These are phyloP conservation scores for Drosophila lini DNA, from an alignment of 1,140 invertebrate species.

Conservation along the genomic window DNA sequence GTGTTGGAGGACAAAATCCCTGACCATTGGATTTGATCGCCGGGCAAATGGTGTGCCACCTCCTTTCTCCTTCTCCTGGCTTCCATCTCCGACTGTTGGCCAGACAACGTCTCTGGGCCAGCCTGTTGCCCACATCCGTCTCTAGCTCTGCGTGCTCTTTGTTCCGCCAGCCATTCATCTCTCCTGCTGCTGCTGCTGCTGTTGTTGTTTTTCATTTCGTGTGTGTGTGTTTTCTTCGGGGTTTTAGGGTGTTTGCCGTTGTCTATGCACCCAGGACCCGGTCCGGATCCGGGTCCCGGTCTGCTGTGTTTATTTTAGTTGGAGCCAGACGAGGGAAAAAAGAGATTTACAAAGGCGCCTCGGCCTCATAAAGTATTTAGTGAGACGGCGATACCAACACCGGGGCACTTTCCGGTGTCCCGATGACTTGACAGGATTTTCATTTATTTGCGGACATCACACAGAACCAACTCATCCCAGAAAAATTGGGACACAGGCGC, in stretches of 20 bases:
- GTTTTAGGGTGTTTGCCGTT: constrained; percentile 59
- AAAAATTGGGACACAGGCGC: constrained; percentile 19
- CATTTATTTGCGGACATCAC: constrained; percentile 18
- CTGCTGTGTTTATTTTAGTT: constrained; percentile 51
- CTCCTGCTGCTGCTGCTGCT: neutral
- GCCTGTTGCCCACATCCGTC: constrained; percentile 49
- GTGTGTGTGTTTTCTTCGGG: constrained; percentile 40
- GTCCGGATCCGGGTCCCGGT: constrained; percentile 6
- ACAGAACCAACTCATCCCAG: constrained; percentile 5
- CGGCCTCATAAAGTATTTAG: constrained; percentile 60
- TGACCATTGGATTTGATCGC: constrained; percentile 42
- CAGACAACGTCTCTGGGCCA: constrained; percentile 22
- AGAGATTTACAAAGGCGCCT: constrained; percentile 34
- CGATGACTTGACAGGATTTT: constrained; percentile 28
- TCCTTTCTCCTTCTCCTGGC: neutral
- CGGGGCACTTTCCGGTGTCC: constrained; percentile 32
- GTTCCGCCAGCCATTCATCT: constrained; percentile 55
- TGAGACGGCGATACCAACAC: constrained; percentile 26
- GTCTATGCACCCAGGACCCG: constrained; percentile 26
- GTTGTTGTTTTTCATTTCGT: constrained; percentile 20
- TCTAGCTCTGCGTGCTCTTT: constrained; percentile 37
- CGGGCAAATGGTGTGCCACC: constrained; percentile 21
- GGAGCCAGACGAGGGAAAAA: constrained; percentile 49
- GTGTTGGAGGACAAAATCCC: constrained; percentile 33
- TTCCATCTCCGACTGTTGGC: constrained; percentile 1